A percentile compares a stretch with the other conserved stretches of the same genome.
Evolutionary conservation across 2,797 vertebrate genomes (phyloP).

Genomic region (Nothura maculosa): DNA sequence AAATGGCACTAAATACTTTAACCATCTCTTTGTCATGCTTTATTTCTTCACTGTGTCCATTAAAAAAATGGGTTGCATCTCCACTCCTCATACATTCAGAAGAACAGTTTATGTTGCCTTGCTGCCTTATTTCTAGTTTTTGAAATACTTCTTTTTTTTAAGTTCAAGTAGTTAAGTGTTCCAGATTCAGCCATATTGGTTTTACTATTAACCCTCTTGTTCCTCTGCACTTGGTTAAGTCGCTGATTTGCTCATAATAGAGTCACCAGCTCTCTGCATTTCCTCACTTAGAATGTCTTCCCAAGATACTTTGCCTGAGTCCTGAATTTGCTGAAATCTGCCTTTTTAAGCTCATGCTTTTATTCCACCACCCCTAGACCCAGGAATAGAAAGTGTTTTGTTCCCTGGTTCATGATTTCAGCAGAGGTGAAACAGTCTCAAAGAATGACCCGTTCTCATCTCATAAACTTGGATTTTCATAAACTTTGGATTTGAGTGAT

Average conservation of each 20-base stretch:
- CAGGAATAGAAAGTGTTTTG: slow-evolving; percentile 23
- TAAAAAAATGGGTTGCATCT: not conserved
- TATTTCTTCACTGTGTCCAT: not conserved
- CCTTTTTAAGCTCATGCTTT: not conserved
- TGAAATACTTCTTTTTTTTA: not conserved
- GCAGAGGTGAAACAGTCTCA: not conserved
- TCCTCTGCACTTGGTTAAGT: not conserved
- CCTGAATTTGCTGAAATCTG: slow-evolving; percentile 15
- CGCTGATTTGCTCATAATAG: not conserved
- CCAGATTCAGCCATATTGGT: not conserved
- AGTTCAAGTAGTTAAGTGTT: not conserved
- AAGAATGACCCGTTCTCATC: not conserved
- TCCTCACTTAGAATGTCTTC: not conserved
- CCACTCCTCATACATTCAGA: not conserved
- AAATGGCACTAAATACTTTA: not conserved
- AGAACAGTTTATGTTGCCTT: not conserved
- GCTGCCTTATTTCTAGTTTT: not conserved
- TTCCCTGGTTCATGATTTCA: not conserved
- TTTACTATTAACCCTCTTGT: not conserved
- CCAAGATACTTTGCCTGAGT: not conserved
- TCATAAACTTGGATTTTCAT: not conserved
- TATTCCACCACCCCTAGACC: not conserved
- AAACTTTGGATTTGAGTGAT: not conserved
- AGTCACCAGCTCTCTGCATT: not conserved
- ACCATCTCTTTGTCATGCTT: not conserved